Percentiles rank a stretch among this genome's conserved stretches.
Conservation (phyloP, 1,140 invertebrate genomes). For the Cotesia chilonis region DNA sequence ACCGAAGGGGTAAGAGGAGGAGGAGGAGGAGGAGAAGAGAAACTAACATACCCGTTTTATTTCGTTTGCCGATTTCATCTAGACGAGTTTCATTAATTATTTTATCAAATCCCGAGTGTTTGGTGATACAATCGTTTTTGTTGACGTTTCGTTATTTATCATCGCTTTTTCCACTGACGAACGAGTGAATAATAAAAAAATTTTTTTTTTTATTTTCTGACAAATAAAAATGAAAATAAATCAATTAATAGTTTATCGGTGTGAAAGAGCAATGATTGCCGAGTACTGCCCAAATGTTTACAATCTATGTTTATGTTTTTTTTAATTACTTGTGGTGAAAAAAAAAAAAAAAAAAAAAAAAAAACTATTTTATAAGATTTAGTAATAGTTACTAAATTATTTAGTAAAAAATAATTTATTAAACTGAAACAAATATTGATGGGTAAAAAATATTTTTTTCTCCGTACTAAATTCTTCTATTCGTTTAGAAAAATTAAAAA, state of each 20-base stretch:
- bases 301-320: too few species aligned
- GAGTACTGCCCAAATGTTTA: background rate
- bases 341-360: too few species aligned
- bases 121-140: constrained; percentile 18
- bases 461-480: too few species aligned
- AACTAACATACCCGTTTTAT: constrained; percentile 24
- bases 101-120: constrained; percentile 27
- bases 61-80: constrained; percentile 33
- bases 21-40: background rate
- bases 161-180: background rate
- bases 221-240: constrained; percentile 10
- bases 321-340: too few species aligned
- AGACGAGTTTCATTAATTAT: constrained; percentile 36
- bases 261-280: background rate
- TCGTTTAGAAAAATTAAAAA: too few species aligned
- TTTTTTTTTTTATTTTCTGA: background rate
- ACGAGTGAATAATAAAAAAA: background rate
- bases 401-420: too few species aligned
- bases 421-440: too few species aligned
- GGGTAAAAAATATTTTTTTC: too few species aligned
- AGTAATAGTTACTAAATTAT: too few species aligned
- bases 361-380: too few species aligned
- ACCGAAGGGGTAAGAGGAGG: too few species aligned
- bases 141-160: constrained; percentile 33
- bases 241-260: background rate